Base-by-base conservation (phyloP, 2,888 invertebrate genomes). In the Sericinus montela region DNA sequence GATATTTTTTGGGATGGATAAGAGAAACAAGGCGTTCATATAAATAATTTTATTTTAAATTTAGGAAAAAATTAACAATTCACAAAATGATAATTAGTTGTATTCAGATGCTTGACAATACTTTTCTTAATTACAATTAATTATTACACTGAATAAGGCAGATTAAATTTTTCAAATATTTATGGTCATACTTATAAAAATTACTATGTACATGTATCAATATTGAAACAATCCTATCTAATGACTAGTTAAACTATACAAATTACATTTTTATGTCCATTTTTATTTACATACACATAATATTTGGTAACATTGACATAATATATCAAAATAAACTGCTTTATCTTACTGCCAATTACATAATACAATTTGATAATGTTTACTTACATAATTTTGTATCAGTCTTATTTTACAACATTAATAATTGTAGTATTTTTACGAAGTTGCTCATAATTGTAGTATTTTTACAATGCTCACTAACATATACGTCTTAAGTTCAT, bases 291-390 rank as follows among this genome's bases (percentile, higher is more conserved):
- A n/a, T 82, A 70, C 83, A 88, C 81, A 83, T 81, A 76, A 84
- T 83, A 87, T 88, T 88, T 88, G 88, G 88, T 88, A 88, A 88
- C 88, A 86, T 74, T 84, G 87, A 84, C 84, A 87, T 79, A 77
- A 64, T 57, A 80, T 86, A 84, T 72, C 79, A 86, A 85, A 84
- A 86, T 85, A 85, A 75, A 69, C 69, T 72, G 59, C 69, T 67
- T 69, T 66, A 75, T 63, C 68, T 63, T 85, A 84, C 84, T 84
- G 83, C 81, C 83, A 70, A 75, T 71, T 65, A 67, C n/a, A n/a
- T n/a, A n/a, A n/a, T n/a, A n/a, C 69, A 45, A 36, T 35, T 39
- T 67, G 59, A 67, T 65, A 66, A 65, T 70, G 65, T 60, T 65
- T 68, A 75, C 62, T 65, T 68, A 75, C 62, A 62, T 56, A 72